These are phyloP conservation scores for Andrena haemorrhoa DNA, from an alignment of 2,888 invertebrate genomes.

Conservation along the genomic window DNA sequence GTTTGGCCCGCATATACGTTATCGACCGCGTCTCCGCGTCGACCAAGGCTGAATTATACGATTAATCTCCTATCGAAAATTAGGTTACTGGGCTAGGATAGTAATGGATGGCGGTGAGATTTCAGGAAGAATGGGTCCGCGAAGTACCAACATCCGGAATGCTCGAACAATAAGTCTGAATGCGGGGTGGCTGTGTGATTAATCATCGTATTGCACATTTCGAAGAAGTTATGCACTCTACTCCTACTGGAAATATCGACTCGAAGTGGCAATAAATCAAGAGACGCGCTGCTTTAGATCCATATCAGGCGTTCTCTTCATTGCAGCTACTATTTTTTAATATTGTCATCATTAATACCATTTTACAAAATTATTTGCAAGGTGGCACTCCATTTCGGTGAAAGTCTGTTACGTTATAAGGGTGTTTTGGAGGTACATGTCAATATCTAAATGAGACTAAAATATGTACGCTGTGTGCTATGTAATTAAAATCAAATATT, in stretches of 20 bases:
- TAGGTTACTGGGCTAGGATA: slow-evolving; percentile 71
- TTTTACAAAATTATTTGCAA: not conserved
- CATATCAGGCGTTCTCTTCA: not conserved
- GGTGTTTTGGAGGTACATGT: too few relatives aligned
- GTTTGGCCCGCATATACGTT: slow-evolving; percentile 64
- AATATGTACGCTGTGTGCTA: too few relatives aligned
- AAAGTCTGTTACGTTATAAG: too few relatives aligned
- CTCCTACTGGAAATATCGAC: slow-evolving; percentile 6
- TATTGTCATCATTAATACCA: not conserved
- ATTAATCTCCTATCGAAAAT: slow-evolving; percentile 74
- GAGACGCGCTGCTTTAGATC: not conserved
- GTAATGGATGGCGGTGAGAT: slow-evolving; percentile 47
- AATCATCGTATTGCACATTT: slow-evolving; percentile 31
- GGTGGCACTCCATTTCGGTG: too few relatives aligned
- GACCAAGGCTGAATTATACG: slow-evolving; percentile 68
- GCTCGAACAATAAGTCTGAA: slow-evolving; percentile 15
- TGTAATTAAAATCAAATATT: too few relatives aligned
- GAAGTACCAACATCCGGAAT: slow-evolving; percentile 15
- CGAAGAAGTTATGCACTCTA: slow-evolving; percentile 26
- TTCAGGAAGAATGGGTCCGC: slow-evolving; percentile 35
- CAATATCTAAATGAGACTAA: too few relatives aligned
- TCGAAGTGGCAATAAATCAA: not conserved
- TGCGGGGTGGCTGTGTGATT: slow-evolving; percentile 6
- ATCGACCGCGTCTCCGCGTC: slow-evolving; percentile 58
- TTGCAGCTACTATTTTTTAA: not conserved